Percentiles rank a stretch among this genome's conserved stretches.
These are phyloP conservation scores for Leptura quadrifasciata DNA, from an alignment of 2,888 invertebrate genomes.

Conservation along the genomic window DNA sequence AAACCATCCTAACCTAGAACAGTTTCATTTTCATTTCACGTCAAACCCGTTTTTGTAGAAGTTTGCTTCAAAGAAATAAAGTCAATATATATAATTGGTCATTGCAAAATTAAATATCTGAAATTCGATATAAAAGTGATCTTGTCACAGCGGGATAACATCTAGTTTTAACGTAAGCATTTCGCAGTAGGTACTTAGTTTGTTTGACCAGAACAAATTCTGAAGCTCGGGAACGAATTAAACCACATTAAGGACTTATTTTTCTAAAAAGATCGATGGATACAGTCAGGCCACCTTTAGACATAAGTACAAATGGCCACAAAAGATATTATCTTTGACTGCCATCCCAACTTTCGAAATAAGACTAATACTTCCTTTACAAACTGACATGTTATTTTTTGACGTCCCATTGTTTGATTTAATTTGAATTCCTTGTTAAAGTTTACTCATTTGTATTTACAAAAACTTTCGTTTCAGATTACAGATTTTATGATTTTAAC, in stretches of 20 bases:
- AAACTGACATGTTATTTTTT: not conserved
- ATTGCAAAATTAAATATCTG: not conserved
- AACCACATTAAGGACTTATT: too few relatives aligned
- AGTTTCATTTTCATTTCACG: conserved; percentile 3
- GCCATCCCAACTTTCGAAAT: too few relatives aligned
- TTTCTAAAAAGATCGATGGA: too few relatives aligned
- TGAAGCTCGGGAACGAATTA: too few relatives aligned
- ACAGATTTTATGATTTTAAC: not conserved
- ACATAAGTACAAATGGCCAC: too few relatives aligned
- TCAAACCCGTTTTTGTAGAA: not conserved
- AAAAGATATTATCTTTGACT: too few relatives aligned
- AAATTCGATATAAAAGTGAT: not conserved
- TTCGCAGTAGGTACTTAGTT: too few relatives aligned
- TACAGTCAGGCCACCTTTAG: too few relatives aligned
- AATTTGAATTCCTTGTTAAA: conserved; percentile 42
- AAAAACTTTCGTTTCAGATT: conserved; percentile 38
- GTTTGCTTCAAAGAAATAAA: not conserved
- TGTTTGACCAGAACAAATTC: too few relatives aligned
- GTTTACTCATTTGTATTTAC: conserved; percentile 40
- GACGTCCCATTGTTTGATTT: conserved; percentile 37
- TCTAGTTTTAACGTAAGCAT: too few relatives aligned
- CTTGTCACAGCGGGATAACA: too few relatives aligned
- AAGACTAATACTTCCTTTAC: not conserved
- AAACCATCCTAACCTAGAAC: not conserved
- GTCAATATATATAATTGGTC: not conserved